Percentiles rank a stretch among this genome's conserved stretches.
Conservation (phyloP, 2,888 invertebrate genomes). For the Temnothorax rugatulus region DNA sequence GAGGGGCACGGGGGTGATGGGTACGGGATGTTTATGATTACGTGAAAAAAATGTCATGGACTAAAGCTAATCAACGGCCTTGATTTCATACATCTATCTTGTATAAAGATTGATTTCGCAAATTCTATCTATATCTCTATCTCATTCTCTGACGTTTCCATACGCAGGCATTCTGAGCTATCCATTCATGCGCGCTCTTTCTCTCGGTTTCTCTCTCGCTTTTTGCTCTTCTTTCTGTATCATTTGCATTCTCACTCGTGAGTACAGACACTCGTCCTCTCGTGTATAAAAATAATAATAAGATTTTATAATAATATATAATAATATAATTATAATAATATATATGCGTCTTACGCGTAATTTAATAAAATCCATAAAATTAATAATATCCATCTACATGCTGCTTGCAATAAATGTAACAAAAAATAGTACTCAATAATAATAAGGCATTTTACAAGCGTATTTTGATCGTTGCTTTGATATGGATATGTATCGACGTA, state of each 20-base stretch:
- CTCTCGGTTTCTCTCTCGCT: slow-evolving; percentile 49
- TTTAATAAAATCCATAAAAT: slow-evolving; percentile 84
- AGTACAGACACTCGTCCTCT: slow-evolving; percentile 65
- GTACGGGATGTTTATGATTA: slow-evolving; percentile 63
- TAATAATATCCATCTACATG: slow-evolving; percentile 82
- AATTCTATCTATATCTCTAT: slow-evolving; percentile 21
- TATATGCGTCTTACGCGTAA: slow-evolving; percentile 81
- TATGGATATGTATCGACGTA: slow-evolving; percentile 80
- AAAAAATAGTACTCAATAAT: slow-evolving; percentile 85
- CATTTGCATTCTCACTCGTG: slow-evolving; percentile 63
- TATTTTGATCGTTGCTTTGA: slow-evolving; percentile 86
- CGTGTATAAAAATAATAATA: slow-evolving; percentile 82
- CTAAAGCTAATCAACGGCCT: slow-evolving; percentile 79
- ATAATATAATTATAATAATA: slow-evolving; percentile 83
- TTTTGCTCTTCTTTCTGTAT: slow-evolving; percentile 32
- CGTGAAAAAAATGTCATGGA: slow-evolving; percentile 81
- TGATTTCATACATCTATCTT: slow-evolving; percentile 51
- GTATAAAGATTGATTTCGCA: slow-evolving; percentile 19
- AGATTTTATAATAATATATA: slow-evolving; percentile 79
- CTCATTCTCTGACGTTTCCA: slow-evolving; percentile 55
- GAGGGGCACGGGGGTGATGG: not conserved
- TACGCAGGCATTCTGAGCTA: slow-evolving; percentile 47
- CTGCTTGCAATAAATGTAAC: slow-evolving; percentile 84
- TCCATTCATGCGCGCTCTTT: slow-evolving; percentile 45
- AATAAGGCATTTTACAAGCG: slow-evolving; percentile 86